phyloP scores from a whole-genome alignment of 2,113 vertebrate genomes.

The Clarias macrocephalus region DNA sequence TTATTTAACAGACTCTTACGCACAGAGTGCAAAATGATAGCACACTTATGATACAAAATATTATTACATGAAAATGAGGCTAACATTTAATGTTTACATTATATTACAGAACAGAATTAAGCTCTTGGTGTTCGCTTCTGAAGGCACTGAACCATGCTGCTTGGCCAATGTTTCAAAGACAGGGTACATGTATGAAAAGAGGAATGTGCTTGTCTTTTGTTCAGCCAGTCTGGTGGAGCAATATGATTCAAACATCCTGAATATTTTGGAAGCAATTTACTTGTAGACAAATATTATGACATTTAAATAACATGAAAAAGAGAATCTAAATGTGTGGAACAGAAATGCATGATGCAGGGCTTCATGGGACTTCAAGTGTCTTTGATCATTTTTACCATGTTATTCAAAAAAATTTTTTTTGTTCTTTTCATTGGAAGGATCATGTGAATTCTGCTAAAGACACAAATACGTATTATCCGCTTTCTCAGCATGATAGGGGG shows the following conservation, averaged over 20 bases:
- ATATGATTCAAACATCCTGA: background rate
- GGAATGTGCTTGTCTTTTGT: constrained; percentile 24
- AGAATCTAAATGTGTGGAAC: background rate
- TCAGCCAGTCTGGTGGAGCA: constrained; percentile 20
- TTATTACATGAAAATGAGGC: constrained; percentile 16
- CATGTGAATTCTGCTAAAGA: constrained; percentile 45
- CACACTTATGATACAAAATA: background rate
- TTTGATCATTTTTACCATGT: constrained; percentile 12
- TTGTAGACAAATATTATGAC: constrained; percentile 18
- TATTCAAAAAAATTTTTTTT: background rate
- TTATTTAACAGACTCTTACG: constrained; percentile 1
- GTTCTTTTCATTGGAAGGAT: constrained; percentile 40
- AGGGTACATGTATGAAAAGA: background rate
- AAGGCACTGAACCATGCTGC: background rate
- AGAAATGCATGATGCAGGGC: background rate
- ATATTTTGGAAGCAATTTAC: constrained; percentile 17
- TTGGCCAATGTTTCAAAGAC: constrained; percentile 14
- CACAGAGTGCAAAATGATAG: constrained; percentile 1
- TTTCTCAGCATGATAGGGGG: constrained; percentile 46
- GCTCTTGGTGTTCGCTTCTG: background rate
- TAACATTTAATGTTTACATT: background rate
- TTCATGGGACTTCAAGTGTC: constrained; percentile 2
- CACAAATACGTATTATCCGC: constrained; percentile 54
- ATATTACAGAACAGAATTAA: background rate
- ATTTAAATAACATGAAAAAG: background rate